A percentile compares a stretch with the other conserved stretches of the same genome.
Conservation (phyloP, 64 coral and sea anemone species). For the Hydrozoanthus tunicans region DNA sequence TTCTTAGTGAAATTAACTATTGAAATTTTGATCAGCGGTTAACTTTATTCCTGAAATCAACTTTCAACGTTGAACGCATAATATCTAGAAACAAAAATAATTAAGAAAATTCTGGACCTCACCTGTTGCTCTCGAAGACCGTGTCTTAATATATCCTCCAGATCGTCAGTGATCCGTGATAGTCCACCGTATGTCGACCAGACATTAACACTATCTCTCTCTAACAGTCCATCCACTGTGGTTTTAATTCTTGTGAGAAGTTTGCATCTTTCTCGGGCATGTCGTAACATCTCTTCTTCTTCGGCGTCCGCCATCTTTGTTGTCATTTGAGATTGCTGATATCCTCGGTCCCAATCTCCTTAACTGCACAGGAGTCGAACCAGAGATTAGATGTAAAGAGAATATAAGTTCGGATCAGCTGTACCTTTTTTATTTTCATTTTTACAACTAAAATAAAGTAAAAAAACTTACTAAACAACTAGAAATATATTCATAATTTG, state of each 20-base stretch:
- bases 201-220: constrained; percentile 38
- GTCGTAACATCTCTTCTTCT: constrained; percentile 38
- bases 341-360: constrained; percentile 10
- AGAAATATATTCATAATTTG: not conserved
- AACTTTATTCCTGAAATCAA: too few relatives aligned
- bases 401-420: constrained; percentile 25
- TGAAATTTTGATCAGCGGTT: too few relatives aligned
- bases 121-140: constrained; percentile 60
- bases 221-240: constrained; percentile 72
- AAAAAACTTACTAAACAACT: not conserved
- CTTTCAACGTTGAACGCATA: too few relatives aligned
- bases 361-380: not conserved
- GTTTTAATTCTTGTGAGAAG: constrained; percentile 74
- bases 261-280: constrained; percentile 79
- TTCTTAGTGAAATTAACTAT: too few relatives aligned
- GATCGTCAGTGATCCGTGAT: constrained; percentile 60
- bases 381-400: not conserved
- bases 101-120: not conserved
- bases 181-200: constrained; percentile 65
- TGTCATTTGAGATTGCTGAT: constrained; percentile 11
- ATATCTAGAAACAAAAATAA: not conserved
- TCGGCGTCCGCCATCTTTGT: constrained; percentile 81
- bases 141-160: constrained; percentile 77
- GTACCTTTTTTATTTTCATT: too few relatives aligned
- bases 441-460: not conserved